Conservation (phyloP, 2,888 invertebrate genomes). For the Hofmannophila pseudospretella region DNA sequence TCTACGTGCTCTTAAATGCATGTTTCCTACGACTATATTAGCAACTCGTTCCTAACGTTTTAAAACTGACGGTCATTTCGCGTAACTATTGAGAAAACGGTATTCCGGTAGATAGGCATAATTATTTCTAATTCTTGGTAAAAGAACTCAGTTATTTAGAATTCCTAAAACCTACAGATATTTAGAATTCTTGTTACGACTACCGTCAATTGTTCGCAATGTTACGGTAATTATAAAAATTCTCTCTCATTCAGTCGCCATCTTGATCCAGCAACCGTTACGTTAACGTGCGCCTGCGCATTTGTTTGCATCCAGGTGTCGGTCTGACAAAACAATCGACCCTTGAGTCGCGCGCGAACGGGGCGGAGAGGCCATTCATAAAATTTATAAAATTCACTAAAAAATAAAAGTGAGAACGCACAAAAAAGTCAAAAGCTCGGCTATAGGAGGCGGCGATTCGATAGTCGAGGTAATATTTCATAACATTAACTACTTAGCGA, state of each 20-base stretch:
- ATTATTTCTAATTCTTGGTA: too few relatives aligned
- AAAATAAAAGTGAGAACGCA: conserved; percentile 54
- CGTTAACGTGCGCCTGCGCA: conserved; percentile 47
- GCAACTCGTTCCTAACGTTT: too few relatives aligned
- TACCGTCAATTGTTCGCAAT: too few relatives aligned
- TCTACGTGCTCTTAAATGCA: too few relatives aligned
- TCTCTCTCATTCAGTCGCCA: conserved; percentile 32
- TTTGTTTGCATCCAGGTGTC: conserved; percentile 74
- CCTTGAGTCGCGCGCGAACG: conserved; percentile 52
- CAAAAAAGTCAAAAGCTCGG: conserved; percentile 37
- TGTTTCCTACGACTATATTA: too few relatives aligned
- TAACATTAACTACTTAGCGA: conserved; percentile 68
- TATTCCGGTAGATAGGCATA: too few relatives aligned
- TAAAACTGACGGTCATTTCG: too few relatives aligned
- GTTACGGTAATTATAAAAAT: conserved; percentile 7
- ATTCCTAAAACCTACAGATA: too few relatives aligned
- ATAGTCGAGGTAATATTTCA: conserved; percentile 66
- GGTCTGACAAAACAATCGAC: conserved; percentile 74
- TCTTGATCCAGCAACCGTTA: conserved; percentile 54
- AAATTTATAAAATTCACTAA: conserved; percentile 58
- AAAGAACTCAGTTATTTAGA: too few relatives aligned
- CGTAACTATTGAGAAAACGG: too few relatives aligned
- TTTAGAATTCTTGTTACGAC: too few relatives aligned
- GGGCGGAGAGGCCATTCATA: conserved; percentile 69
- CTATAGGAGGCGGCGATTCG: conserved; percentile 39